A percentile compares a stretch with the other conserved stretches of the same genome.
These are phyloP conservation scores for Crotophaga sulcirostris DNA, from an alignment of 2,113 vertebrate species.

Conservation along the genomic window DNA sequence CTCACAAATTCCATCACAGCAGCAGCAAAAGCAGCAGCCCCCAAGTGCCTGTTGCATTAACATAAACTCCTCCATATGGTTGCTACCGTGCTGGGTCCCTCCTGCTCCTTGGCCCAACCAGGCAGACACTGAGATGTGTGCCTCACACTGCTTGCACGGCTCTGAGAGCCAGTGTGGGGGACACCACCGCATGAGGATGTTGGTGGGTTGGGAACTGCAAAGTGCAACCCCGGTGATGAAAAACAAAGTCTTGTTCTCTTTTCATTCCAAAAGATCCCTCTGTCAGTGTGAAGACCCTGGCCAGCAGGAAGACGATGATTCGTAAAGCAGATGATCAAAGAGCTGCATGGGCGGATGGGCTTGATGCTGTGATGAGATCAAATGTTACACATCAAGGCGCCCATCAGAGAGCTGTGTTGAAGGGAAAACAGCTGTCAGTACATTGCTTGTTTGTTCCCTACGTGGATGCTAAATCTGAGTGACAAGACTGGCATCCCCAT, in stretches of 20 bases:
- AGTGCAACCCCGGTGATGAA: not conserved
- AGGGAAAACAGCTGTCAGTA: not conserved
- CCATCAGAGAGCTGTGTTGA: not conserved
- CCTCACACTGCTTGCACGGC: rapidly evolving
- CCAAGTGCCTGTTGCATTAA: no score
- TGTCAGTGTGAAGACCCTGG: not conserved
- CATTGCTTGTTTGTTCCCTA: rapidly evolving
- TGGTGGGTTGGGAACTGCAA: not conserved
- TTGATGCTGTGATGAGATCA: not conserved
- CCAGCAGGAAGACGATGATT: not conserved
- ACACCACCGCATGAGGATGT: not conserved
- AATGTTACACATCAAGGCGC: not conserved
- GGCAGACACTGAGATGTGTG: rapidly evolving
- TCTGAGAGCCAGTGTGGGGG: rapidly evolving
- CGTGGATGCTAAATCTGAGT: not conserved
- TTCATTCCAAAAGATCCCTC: not conserved
- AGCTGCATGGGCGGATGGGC: not conserved
- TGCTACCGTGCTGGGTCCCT: not conserved
- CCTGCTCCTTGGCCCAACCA: rapidly evolving
- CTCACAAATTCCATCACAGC: not conserved
- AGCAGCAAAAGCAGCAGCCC: not conserved
- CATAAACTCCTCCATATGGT: not conserved
- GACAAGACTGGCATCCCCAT: rapidly evolving
- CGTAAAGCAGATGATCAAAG: not conserved
- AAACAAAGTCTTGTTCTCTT: not conserved